Conservation (phyloP, 2,113 vertebrate species). For the Coptodon rendalli region DNA sequence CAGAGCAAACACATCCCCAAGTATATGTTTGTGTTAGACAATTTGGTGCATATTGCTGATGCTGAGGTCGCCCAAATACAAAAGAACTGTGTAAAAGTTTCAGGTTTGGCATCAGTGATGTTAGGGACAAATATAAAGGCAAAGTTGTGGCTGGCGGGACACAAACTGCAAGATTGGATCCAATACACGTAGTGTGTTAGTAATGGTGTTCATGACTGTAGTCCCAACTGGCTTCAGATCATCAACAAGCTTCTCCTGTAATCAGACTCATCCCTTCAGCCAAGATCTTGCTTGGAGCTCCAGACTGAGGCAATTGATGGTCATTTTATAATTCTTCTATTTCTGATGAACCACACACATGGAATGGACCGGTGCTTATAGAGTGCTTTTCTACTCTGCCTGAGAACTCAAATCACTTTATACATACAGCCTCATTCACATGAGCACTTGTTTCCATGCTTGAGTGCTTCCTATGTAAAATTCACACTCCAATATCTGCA, state of each 20-base stretch:
- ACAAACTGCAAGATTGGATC: neutral
- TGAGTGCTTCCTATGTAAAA: neutral
- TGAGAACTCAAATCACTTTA: neutral
- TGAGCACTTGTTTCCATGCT: neutral
- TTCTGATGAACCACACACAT: neutral
- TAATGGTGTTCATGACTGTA: neutral
- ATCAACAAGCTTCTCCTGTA: neutral
- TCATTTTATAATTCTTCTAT: neutral
- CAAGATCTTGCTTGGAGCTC: neutral
- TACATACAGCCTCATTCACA: rapidly evolving
- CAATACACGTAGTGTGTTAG: neutral
- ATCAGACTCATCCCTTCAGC: neutral
- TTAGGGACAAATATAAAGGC: neutral
- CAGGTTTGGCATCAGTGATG: neutral
- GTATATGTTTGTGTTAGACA: neutral
- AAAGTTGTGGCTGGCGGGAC: neutral
- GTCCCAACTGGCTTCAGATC: neutral
- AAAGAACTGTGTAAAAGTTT: neutral
- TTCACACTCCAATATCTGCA: neutral
- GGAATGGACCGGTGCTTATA: rapidly evolving
- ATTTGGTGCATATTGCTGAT: neutral
- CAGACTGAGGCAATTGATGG: neutral
- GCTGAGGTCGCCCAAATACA: rapidly evolving
- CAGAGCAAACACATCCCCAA: neutral
- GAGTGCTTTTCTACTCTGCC: neutral